These are phyloP conservation scores for Loxodonta africana DNA, from an alignment of 2,113 vertebrate genomes.

Conservation along the genomic window DNA sequence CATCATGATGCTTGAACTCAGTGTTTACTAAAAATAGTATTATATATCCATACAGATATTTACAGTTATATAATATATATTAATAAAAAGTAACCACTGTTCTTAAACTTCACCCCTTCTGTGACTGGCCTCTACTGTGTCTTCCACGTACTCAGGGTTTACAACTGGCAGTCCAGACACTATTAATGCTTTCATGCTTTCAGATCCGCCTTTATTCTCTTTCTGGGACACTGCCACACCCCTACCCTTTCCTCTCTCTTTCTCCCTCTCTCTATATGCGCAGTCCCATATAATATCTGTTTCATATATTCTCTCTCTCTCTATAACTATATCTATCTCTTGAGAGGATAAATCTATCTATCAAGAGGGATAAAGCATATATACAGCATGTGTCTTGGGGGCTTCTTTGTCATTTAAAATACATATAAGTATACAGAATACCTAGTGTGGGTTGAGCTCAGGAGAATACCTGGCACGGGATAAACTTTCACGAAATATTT, in stretches of 20 bases:
- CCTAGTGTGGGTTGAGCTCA: neutral
- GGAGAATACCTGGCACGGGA: neutral
- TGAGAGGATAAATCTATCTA: neutral
- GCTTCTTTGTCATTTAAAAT: constrained; percentile 46
- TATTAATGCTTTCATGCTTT: constrained; percentile 24
- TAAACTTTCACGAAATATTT: neutral
- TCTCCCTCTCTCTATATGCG: neutral
- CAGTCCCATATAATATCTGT: neutral
- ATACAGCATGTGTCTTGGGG: neutral
- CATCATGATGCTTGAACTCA: neutral
- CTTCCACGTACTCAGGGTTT: neutral
- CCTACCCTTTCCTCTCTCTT: neutral
- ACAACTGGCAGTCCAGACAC: neutral
- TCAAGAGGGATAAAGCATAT: neutral
- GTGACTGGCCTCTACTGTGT: neutral
- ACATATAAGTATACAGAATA: neutral
- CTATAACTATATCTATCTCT: too few species aligned
- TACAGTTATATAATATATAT: constrained; percentile 3
- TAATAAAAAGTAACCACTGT: neutral
- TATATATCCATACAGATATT: neutral
- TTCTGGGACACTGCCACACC: neutral
- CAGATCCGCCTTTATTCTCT: neutral
- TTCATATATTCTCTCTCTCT: too few species aligned
- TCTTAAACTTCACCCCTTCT: constrained; percentile 47
- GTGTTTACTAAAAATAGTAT: neutral